Conservation (phyloP, 1,140 invertebrate genomes). For the Papilio machaon region DNA sequence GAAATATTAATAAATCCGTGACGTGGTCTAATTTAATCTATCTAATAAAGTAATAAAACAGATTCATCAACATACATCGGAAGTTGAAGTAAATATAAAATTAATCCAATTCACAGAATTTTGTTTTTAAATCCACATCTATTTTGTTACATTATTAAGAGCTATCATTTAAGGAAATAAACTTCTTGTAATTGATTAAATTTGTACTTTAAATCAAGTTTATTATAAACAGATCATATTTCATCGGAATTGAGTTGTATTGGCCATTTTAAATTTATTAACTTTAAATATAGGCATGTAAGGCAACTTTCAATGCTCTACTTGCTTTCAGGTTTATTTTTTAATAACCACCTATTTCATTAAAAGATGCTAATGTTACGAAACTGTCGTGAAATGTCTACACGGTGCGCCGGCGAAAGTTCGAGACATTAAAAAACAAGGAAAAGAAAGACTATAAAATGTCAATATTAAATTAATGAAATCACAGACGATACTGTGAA, state of each 20-base stretch:
- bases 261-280: conserved; percentile 2
- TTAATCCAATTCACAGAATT: neutral
- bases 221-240: neutral
- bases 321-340: neutral
- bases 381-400: neutral
- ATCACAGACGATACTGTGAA: neutral
- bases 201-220: conserved; percentile 11
- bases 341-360: conserved; percentile 7
- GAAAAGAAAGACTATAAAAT: neutral
- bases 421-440: neutral
- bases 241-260: conserved; percentile 23
- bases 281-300: conserved; percentile 8
- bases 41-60: too few species aligned
- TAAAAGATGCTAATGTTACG: conserved; percentile 5
- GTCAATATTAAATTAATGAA: neutral
- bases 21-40: too few species aligned
- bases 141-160: neutral
- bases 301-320: conserved; percentile 14
- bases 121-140: conserved; percentile 3
- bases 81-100: too few species aligned
- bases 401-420: neutral
- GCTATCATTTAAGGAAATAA: conserved; percentile 8
- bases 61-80: too few species aligned
- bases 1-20: too few species aligned
- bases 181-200: neutral